Evolutionary conservation across 2,113 vertebrate genomes (phyloP).

Genomic region (Onychostoma macrolepis): DNA sequence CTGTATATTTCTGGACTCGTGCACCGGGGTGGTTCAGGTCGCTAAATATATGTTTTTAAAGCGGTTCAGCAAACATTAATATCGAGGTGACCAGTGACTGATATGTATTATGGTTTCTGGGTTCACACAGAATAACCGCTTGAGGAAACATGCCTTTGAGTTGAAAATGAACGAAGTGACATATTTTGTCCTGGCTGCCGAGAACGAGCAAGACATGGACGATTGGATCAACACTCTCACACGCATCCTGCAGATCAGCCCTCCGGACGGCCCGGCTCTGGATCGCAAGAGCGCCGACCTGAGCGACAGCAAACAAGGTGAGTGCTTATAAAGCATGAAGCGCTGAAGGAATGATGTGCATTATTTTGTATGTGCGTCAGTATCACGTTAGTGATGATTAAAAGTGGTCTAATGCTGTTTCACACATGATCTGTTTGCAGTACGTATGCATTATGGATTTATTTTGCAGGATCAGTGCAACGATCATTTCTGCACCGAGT

Average conservation of each 20-base stretch:
- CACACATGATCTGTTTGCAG: not conserved
- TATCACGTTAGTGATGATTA: not conserved
- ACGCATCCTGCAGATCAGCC: slow-evolving; percentile 94
- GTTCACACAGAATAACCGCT: slow-evolving; percentile 82
- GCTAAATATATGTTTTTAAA: slow-evolving; percentile 49
- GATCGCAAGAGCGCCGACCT: slow-evolving; percentile 92
- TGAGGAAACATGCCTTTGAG: slow-evolving; percentile 96
- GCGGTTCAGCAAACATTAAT: not conserved
- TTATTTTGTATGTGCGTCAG: not conserved
- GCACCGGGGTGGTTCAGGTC: slow-evolving; percentile 96
- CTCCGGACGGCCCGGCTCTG: slow-evolving; percentile 83
- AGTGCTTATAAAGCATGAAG: slow-evolving; percentile 52
- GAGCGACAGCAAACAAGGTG: slow-evolving; percentile 88
- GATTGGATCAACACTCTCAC: slow-evolving; percentile 96
- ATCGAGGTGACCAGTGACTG: not conserved
- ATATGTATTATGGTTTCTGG: not conserved
- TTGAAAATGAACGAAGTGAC: slow-evolving; percentile 99
- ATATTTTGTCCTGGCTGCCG: slow-evolving; percentile 97
- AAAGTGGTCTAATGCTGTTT: no score
- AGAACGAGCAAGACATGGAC: slow-evolving; percentile 97
- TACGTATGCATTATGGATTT: no score
- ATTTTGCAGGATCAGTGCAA: no score
- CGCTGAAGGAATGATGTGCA: not conserved
- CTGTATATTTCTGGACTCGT: slow-evolving; percentile 98
- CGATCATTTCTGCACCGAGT: no score